Base-by-base conservation (phyloP, 2,113 vertebrate species). In the Tetrao urogallus region DNA sequence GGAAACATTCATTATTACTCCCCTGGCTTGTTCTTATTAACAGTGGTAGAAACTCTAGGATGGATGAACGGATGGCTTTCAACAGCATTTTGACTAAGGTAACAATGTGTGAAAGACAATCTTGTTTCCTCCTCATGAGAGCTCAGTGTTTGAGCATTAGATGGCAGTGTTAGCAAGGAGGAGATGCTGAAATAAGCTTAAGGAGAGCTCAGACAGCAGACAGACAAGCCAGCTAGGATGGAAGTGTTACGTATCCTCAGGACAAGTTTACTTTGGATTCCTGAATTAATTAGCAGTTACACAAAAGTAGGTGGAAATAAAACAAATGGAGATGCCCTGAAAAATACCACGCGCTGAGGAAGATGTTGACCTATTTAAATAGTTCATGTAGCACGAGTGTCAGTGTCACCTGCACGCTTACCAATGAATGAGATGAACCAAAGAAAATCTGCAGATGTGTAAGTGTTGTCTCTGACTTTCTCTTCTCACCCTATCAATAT, bases 371-470 rank as follows among this genome's bases (percentile, higher is more conserved):
- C 82, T 22, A 4, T 8, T 7, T 13, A 18, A 5, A 2, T 14
- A 13, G 12, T 2, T 25, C 3, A 25, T 15, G 34, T 4, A 34
- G 45, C 19, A 21, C 56, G 50, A 67, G 61, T 24, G 22, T 2
- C 10, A 1, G 19, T 1, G 1, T 2, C 17, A 1, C 73, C 36
- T 6, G 8, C 12, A 8, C 52, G 3, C 24, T 8, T 36, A 0
- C 25, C 5, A 13, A 4, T 72, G 7, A 43, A 45, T 52, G 76
- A 86, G 72, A 54, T 0, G 82, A 16, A 16, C 43, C 11, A 4
- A 8, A 63, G 79, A 45, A 14, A 36, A 52, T 30, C 18, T 9
- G 13, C 7, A 40, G 89, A 2, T 14, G 48, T 58, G 6, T 12
- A 7, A 34, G 18, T 0, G 3, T 11, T 21, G 2, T 6, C 70